These are phyloP conservation scores for Girardinichthys multiradiatus DNA, from an alignment of 2,113 vertebrate genomes.

Conservation along the genomic window DNA sequence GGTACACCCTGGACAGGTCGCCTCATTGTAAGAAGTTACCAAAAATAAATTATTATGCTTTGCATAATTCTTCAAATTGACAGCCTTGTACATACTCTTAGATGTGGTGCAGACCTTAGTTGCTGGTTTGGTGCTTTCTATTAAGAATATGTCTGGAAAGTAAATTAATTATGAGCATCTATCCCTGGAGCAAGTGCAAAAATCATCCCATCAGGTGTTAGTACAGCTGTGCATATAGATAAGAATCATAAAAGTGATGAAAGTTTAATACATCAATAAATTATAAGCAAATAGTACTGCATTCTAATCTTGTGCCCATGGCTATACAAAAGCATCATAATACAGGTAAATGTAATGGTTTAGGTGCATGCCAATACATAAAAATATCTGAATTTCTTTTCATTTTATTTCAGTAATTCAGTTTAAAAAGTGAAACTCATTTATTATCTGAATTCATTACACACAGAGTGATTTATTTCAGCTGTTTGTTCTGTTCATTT, in stretches of 20 bases:
- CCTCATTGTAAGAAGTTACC: too few relatives aligned
- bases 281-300: slow-evolving; percentile 5
- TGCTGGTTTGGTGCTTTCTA: slow-evolving; percentile 61
- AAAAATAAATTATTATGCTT: slow-evolving; percentile 40
- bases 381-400: too few relatives aligned
- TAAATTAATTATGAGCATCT: slow-evolving; percentile 77
- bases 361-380: background rate
- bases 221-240: slow-evolving; percentile 64
- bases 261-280: background rate
- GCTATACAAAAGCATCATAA: slow-evolving; percentile 25
- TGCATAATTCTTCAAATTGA: slow-evolving; percentile 51
- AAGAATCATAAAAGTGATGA: slow-evolving; percentile 44
- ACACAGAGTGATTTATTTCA: too few relatives aligned
- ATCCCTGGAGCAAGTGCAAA: slow-evolving; percentile 50
- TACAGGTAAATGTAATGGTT: slow-evolving; percentile 20
- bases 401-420: too few relatives aligned
- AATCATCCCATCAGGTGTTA: slow-evolving; percentile 65
- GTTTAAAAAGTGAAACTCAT: too few relatives aligned
- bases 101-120: slow-evolving; percentile 65
- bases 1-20: too few relatives aligned
- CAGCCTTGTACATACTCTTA: slow-evolving; percentile 32
- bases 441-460: too few relatives aligned
- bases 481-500: too few relatives aligned
- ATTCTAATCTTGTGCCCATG: slow-evolving; percentile 9
- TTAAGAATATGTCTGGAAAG: slow-evolving; percentile 69